These are phyloP conservation scores for Gambusia yucatana DNA, from an alignment of 2,797 vertebrate genomes.

Conservation along the genomic window DNA sequence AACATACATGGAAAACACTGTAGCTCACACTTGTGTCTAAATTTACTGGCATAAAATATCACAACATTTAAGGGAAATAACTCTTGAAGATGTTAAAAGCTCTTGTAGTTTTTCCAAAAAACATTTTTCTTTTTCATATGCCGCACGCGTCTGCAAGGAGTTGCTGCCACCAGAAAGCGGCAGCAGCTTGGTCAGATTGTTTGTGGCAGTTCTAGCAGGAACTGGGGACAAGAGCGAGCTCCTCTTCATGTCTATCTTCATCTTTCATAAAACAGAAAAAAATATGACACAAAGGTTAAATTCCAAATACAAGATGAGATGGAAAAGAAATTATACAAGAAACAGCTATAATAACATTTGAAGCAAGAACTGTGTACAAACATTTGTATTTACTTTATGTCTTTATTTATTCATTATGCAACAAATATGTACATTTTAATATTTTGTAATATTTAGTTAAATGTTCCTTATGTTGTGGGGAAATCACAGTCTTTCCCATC, in stretches of 20 bases:
- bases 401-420: background rate
- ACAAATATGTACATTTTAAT: background rate
- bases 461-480: background rate
- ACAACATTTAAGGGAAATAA: background rate
- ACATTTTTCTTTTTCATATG: background rate
- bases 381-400: background rate
- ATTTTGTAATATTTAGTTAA: background rate
- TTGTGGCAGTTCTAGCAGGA: background rate
- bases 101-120: background rate
- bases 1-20: conserved; percentile 27
- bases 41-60: background rate
- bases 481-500: background rate
- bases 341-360: background rate
- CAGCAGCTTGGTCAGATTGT: background rate
- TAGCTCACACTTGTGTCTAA: conserved; percentile 41
- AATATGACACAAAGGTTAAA: background rate
- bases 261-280: background rate
- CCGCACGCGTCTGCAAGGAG: background rate
- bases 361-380: background rate
- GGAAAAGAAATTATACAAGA: background rate
- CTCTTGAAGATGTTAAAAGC: background rate
- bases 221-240: background rate
- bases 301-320: background rate
- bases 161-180: background rate
- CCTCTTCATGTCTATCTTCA: background rate